These are phyloP conservation scores for Cyclophora albipunctata DNA, from an alignment of 2,888 invertebrate genomes.

Conservation along the genomic window DNA sequence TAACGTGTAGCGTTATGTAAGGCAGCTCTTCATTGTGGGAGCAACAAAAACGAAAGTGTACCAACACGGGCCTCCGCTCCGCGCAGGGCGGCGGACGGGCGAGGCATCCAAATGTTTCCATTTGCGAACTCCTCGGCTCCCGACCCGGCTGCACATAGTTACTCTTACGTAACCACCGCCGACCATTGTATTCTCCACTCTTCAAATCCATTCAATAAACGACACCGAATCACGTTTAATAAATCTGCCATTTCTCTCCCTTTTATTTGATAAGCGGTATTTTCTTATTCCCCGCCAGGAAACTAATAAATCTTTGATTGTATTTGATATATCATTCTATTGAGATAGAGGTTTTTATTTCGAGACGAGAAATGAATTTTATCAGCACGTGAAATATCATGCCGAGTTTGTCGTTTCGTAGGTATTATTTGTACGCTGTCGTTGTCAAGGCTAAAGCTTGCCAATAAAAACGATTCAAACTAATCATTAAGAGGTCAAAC, in stretches of 20 bases:
- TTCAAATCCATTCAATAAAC: constrained; percentile 3
- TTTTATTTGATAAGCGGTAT: constrained; percentile 9
- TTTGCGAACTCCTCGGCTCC: background rate
- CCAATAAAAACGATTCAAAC: constrained; percentile 7
- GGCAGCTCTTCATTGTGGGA: background rate
- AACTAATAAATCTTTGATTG: constrained; percentile 16
- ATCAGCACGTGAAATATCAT: too few species aligned
- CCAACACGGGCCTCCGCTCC: constrained; percentile 11
- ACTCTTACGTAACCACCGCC: constrained; percentile 2
- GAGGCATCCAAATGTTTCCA: constrained; percentile 20
- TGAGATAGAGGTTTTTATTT: background rate
- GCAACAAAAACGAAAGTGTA: constrained; percentile 32
- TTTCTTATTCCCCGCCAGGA: constrained; percentile 4
- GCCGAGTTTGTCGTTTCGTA: too few species aligned
- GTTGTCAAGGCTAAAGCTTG: background rate
- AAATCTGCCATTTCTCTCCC: constrained; percentile 11
- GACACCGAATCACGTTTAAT: constrained; percentile 15
- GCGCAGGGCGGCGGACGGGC: background rate
- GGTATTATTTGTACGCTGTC: too few species aligned
- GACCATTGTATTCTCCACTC: background rate
- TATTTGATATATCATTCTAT: background rate
- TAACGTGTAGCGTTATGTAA: constrained; percentile 1
- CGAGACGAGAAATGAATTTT: background rate
- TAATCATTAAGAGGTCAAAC: constrained; percentile 17
- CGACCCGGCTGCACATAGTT: background rate